Percentiles rank a stretch among this genome's conserved stretches.
Evolutionary conservation across 2,113 vertebrate species (phyloP).

Genomic region (Mobula birostris): DNA sequence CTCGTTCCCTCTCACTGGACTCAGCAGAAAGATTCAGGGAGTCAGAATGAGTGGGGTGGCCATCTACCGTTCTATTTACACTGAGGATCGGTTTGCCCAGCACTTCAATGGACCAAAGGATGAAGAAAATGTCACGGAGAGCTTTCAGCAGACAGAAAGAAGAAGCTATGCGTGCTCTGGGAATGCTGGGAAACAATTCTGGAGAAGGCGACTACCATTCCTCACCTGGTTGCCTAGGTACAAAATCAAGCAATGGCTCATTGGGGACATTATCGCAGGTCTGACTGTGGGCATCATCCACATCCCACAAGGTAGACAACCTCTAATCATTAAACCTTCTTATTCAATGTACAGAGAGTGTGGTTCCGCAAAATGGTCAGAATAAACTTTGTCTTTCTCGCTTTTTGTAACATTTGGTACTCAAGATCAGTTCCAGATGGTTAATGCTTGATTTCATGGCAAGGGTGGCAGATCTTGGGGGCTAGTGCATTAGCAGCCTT

Average conservation of each 20-base stretch:
- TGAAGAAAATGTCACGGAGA: conserved; percentile 40
- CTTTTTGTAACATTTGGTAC: too few species aligned
- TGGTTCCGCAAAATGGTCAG: not conserved
- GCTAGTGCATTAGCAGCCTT: not conserved
- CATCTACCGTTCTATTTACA: conserved; percentile 67
- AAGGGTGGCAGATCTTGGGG: not conserved
- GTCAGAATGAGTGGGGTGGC: conserved; percentile 63
- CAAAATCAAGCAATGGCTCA: conserved; percentile 70
- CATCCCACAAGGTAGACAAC: conserved; percentile 76
- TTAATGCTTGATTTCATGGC: too few species aligned
- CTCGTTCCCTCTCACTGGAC: not conserved
- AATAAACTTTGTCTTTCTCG: not conserved
- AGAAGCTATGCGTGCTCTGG: conserved; percentile 60
- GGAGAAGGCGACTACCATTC: conserved; percentile 65
- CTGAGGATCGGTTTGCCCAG: conserved; percentile 69
- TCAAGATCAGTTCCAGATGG: too few species aligned
- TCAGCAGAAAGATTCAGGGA: not conserved
- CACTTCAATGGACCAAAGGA: conserved; percentile 55
- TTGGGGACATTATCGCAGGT: conserved; percentile 74
- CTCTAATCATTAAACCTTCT: not conserved
- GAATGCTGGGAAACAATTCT: conserved; percentile 55
- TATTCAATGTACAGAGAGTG: not conserved
- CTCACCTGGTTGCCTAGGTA: conserved; percentile 74
- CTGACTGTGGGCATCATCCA: conserved; percentile 81
- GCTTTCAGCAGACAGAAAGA: conserved; percentile 50